Percentiles rank a stretch among this genome's conserved stretches.
Conservation (phyloP, 2,888 invertebrate genomes). For the Leucophora obtusa region DNA sequence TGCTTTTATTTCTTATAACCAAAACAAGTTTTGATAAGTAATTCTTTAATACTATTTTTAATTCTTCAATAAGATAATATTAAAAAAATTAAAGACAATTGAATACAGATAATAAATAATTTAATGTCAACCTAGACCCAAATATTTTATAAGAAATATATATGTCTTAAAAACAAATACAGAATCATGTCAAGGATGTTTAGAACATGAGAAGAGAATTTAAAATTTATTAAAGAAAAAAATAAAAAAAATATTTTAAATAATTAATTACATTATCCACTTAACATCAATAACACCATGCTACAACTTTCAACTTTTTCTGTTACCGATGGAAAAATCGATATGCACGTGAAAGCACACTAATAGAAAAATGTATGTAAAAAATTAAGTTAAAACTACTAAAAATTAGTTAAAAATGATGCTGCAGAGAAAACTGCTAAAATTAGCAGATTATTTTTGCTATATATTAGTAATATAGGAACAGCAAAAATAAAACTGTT, state of each 20-base stretch:
- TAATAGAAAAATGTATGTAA: no score
- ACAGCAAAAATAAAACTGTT: no score
- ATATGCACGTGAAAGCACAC: no score
- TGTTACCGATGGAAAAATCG: no score
- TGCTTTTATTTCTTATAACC: neutral
- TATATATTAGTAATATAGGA: no score
- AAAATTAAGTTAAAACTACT: no score
- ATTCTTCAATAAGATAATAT: conserved; percentile 6
- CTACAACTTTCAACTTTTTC: no score
- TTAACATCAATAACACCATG: no score
- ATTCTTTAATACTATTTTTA: neutral
- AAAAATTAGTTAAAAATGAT: no score
- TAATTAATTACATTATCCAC: neutral
- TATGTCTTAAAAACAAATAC: neutral
- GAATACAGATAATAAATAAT: neutral
- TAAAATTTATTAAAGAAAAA: neutral
- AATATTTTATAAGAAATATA: neutral
- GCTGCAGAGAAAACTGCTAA: no score
- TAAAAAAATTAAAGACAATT: conserved; percentile 6
- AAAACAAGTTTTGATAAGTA: neutral
- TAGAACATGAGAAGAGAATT: neutral
- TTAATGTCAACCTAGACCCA: neutral
- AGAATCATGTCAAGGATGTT: neutral
- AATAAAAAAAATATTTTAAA: neutral
- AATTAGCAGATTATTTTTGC: no score